phyloP scores from a whole-genome alignment of 1,140 invertebrate species.

The Ceratitis capitata region DNA sequence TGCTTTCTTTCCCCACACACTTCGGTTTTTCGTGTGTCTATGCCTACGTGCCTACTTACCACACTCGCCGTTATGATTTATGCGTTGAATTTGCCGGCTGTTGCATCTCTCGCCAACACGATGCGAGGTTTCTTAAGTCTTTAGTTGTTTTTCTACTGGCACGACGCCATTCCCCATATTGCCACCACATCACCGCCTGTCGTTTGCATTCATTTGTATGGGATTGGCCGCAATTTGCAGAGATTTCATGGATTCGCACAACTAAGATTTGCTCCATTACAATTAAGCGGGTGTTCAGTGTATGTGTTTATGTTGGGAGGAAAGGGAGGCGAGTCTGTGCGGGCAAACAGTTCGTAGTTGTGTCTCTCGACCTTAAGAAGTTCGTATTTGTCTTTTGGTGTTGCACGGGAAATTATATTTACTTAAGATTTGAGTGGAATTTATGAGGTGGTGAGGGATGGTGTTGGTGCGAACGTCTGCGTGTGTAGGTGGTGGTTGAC shows the following conservation, averaged over 20 bases:
- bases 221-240: conserved; percentile 63
- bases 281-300: too few species aligned
- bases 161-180: background rate
- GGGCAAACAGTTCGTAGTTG: background rate
- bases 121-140: background rate
- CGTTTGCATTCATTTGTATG: conserved; percentile 63
- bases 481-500: background rate
- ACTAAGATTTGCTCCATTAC: conserved; percentile 34
- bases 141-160: background rate
- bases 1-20: conserved; percentile 44
- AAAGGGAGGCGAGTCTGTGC: background rate
- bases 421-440: conserved; percentile 57
- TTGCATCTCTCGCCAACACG: conserved; percentile 15
- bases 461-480: background rate
- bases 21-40: background rate
- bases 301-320: background rate
- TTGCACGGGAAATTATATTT: conserved; percentile 60
- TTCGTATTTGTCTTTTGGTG: conserved; percentile 56
- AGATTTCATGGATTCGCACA: conserved; percentile 50
- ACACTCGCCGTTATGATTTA: conserved; percentile 52
- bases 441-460: background rate
- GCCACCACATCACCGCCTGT: conserved; percentile 57
- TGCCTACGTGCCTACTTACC: background rate
- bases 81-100: conserved; percentile 54
- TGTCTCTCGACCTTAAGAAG: background rate